Evolutionary conservation across 2,797 vertebrate genomes (phyloP).

Genomic region (Sebastes ruberrimus): DNA sequence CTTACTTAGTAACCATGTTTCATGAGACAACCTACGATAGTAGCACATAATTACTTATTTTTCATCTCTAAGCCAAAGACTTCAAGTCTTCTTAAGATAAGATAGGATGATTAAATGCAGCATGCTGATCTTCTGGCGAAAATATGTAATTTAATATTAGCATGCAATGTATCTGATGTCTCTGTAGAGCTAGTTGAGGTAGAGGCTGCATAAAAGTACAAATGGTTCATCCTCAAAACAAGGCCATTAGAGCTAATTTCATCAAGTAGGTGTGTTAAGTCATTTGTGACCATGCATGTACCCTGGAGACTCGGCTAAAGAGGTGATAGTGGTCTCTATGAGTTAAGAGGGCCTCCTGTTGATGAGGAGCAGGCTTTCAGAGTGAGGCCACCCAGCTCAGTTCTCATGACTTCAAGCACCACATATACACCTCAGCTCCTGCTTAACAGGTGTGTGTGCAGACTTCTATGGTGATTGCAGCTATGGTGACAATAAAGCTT

Average conservation of each 20-base stretch:
- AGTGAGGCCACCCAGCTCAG: background rate
- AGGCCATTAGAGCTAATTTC: background rate
- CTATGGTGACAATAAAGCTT: background rate
- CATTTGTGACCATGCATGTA: background rate
- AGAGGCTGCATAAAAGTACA: background rate
- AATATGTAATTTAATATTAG: background rate
- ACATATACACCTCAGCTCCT: background rate
- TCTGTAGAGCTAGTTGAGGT: background rate
- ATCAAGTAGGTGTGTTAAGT: background rate
- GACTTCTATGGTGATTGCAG: background rate
- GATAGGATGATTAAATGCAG: background rate
- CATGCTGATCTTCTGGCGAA: background rate
- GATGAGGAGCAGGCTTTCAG: conserved; percentile 21
- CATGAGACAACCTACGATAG: background rate
- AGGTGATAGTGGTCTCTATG: background rate
- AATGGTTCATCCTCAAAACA: background rate
- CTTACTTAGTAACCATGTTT: background rate
- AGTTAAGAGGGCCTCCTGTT: conserved; percentile 47
- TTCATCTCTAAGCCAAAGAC: background rate
- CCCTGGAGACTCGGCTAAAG: background rate
- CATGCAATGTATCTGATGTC: background rate
- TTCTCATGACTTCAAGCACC: background rate
- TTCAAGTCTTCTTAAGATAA: background rate
- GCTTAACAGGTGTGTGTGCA: background rate
- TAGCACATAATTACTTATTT: background rate